Base-by-base conservation (phyloP, 2,113 vertebrate genomes). In the Pandion haliaetus region DNA sequence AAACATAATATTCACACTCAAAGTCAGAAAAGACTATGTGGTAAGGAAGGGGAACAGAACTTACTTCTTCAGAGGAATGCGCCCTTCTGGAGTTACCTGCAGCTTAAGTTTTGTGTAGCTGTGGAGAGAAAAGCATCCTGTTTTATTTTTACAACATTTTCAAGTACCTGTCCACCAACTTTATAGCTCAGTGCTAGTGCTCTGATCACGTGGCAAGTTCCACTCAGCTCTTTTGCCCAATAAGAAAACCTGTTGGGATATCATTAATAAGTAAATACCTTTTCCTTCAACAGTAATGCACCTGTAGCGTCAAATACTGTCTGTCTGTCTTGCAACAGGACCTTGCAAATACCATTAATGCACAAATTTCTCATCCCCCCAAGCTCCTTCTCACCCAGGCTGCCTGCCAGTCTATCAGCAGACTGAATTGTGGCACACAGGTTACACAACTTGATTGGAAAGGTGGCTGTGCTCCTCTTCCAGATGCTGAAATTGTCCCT, bases 11-110 rank as follows among this genome's bases (percentile, higher is more conserved):
- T 24, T 85, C 62, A 72, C 38, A 65, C 12, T 47, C 34, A 23
- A 6, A 59, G 8, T 8, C 50, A 84, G 59, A 66, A 58, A 9
- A 76, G 23, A 36, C 44, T 20, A 38, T 5, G 1, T 0, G 16
- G n/a, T 24, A 66, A 67, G 40, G 50, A 82, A 54, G 12, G 25
- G 25, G 54, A 66, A 29, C 14, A 25, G 70, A 94, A 98, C 99
- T 99, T 99, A 99, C 99, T 99, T 99, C 98, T 99, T 99, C 92
- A 99, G 98, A 95, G 99, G 99, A 98, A 99, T 99, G 87, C 99
- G 98, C 6, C 99, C 99, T 96, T 99, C 99, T n/a, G 99, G 98
- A 96, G 99, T 99, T 84, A 99, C 99, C 98, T 99, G 99, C 94
- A 99, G 98, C 91, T 99, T 99, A 77, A 99, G 98, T 92, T 99